Conservation (phyloP, 2,888 invertebrate species). For the Coleophora deauratella region DNA sequence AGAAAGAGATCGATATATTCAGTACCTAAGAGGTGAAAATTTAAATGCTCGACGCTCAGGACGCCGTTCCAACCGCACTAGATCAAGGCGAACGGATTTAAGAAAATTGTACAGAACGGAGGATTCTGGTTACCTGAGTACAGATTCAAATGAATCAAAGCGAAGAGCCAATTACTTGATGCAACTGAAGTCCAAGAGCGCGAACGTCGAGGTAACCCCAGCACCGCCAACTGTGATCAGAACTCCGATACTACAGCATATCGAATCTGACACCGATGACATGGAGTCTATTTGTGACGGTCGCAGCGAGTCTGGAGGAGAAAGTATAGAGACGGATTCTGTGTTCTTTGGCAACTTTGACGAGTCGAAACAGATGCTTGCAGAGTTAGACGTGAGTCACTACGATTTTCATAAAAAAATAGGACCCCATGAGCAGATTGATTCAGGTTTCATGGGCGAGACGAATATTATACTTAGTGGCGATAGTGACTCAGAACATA, state of each 20-base stretch:
- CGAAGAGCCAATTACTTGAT: conserved; percentile 60
- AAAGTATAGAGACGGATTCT: conserved; percentile 90
- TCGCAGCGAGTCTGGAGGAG: conserved; percentile 89
- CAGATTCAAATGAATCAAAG: conserved; percentile 81
- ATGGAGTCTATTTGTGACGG: conserved; percentile 86
- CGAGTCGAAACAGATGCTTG: conserved; percentile 56
- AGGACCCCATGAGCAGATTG: conserved; percentile 51
- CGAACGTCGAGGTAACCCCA: conserved; percentile 32
- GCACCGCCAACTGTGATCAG: conserved; percentile 31
- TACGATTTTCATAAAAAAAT: conserved; percentile 39
- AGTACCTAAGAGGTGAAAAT: conserved; percentile 46
- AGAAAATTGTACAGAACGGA: conserved; percentile 66
- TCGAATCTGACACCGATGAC: conserved; percentile 79
- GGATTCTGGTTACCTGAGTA: conserved; percentile 90
- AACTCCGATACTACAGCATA: conserved; percentile 33
- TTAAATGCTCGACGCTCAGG: conserved; percentile 52
- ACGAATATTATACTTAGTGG: conserved; percentile 65
- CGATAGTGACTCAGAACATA: conserved; percentile 65
- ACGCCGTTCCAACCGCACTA: conserved; percentile 51
- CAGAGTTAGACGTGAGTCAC: conserved; percentile 44
- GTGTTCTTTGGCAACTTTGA: conserved; percentile 86
- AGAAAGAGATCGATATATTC: conserved; percentile 51
- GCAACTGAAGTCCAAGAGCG: conserved; percentile 51
- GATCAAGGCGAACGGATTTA: conserved; percentile 53
- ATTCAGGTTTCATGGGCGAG: conserved; percentile 63